Conservation (phyloP, 37 sponge, comb jelly and placozoan genomes). For the Cliona cf. orientalis region DNA sequence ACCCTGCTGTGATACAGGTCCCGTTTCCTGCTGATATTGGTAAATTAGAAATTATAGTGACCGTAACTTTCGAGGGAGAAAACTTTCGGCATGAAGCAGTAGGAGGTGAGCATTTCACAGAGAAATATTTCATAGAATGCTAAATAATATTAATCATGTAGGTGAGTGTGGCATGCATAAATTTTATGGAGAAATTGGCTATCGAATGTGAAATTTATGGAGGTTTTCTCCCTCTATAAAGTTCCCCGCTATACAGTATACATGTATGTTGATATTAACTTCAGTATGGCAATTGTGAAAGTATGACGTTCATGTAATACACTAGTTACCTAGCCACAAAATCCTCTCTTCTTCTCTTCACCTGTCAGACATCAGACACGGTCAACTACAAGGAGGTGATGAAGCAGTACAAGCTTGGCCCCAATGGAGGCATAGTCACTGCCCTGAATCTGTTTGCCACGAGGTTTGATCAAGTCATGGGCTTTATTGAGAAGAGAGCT, state of each 20-base stretch:
- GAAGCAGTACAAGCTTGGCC: constrained; percentile 95
- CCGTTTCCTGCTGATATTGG: constrained; percentile 97
- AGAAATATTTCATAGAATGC: background rate
- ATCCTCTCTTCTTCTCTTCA: too few relatives aligned
- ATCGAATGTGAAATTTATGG: background rate
- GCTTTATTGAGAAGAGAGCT: constrained; percentile 73
- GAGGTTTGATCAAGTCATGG: constrained; percentile 91
- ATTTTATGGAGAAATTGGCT: background rate
- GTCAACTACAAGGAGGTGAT: constrained; percentile 98
- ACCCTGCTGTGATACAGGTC: constrained; percentile 90
- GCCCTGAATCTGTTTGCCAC: constrained; percentile 96
- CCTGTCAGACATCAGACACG: too few relatives aligned
- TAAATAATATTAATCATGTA: too few relatives aligned
- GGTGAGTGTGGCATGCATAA: background rate
- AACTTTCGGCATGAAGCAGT: too few relatives aligned
- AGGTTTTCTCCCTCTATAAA: background rate
- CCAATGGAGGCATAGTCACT: constrained; percentile 97
- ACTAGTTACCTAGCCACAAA: too few relatives aligned
- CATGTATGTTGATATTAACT: background rate
- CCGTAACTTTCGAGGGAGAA: too few relatives aligned
- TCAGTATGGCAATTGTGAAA: too few relatives aligned
- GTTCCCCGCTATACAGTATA: background rate
- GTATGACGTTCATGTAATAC: too few relatives aligned
- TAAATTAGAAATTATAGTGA: too few relatives aligned
- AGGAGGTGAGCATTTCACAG: constrained; percentile 54